Conservation (phyloP, 2,113 vertebrate species). For the Nothoprocta pentlandii region DNA sequence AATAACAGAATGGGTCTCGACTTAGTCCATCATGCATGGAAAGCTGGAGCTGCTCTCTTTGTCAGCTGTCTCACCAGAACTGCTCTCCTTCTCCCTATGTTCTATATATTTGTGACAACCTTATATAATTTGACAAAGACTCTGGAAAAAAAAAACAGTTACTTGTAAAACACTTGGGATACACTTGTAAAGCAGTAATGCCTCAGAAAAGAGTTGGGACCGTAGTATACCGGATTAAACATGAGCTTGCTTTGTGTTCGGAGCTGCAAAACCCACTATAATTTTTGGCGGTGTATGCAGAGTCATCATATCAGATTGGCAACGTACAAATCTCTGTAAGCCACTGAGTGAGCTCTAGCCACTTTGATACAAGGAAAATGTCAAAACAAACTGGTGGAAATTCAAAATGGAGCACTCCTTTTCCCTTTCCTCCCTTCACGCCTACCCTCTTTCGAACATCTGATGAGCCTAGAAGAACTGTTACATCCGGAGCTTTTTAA, state of each 20-base stretch:
- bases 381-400: slow-evolving; percentile 72
- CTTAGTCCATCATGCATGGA: background rate
- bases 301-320: slow-evolving; percentile 76
- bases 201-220: slow-evolving; percentile 64
- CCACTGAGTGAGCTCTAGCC: slow-evolving; percentile 73
- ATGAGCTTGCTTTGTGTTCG: slow-evolving; percentile 73
- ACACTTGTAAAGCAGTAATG: slow-evolving; percentile 67
- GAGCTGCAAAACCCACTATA: slow-evolving; percentile 70
- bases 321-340: slow-evolving; percentile 49
- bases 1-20: slow-evolving; percentile 36
- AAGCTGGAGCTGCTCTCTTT: slow-evolving; percentile 34
- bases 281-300: slow-evolving; percentile 72
- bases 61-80: slow-evolving; percentile 53
- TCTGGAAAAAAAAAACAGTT: slow-evolving; percentile 32
- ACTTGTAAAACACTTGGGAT: slow-evolving; percentile 42
- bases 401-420: slow-evolving; percentile 71
- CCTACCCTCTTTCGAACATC: slow-evolving; percentile 70
- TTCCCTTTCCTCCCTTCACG: slow-evolving; percentile 68
- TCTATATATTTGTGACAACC: slow-evolving; percentile 29
- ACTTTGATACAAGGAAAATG: slow-evolving; percentile 73
- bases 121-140: slow-evolving; percentile 46
- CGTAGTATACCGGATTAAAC: slow-evolving; percentile 77
- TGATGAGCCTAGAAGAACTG: slow-evolving; percentile 71
- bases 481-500: slow-evolving; percentile 74
- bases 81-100: slow-evolving; percentile 22